Evolutionary conservation across 2,888 invertebrate genomes (phyloP).

Genomic region (Tridacna crocea): DNA sequence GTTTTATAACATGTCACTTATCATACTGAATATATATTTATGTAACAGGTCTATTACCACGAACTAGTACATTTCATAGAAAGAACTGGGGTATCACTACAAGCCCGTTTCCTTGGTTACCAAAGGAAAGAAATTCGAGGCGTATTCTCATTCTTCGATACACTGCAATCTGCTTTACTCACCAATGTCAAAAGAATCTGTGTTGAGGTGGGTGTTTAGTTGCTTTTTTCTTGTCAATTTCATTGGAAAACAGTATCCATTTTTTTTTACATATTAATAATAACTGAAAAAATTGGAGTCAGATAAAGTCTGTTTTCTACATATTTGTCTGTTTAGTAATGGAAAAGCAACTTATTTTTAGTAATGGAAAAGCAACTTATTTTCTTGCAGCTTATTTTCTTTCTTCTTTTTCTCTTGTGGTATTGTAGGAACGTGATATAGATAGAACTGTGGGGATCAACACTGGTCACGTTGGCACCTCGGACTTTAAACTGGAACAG

Average conservation of each 20-base stretch:
- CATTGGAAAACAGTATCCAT: too few relatives aligned
- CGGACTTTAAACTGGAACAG: slow-evolving; percentile 80
- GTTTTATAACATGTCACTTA: too few relatives aligned
- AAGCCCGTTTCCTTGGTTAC: slow-evolving; percentile 78
- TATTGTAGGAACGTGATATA: slow-evolving; percentile 74
- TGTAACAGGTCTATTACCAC: slow-evolving; percentile 70
- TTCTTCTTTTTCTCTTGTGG: too few relatives aligned
- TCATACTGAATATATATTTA: too few relatives aligned
- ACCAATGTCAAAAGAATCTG: slow-evolving; percentile 77
- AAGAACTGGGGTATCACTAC: slow-evolving; percentile 74
- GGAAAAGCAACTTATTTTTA: too few relatives aligned
- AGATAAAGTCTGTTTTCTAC: too few relatives aligned
- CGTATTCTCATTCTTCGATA: slow-evolving; percentile 73
- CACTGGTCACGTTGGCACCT: slow-evolving; percentile 82
- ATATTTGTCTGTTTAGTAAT: too few relatives aligned
- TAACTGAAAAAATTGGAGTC: too few relatives aligned
- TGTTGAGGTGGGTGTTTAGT: slow-evolving; percentile 65
- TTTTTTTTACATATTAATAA: too few relatives aligned
- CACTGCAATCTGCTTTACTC: slow-evolving; percentile 75
- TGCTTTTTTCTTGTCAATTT: too few relatives aligned
- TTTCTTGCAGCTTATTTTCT: too few relatives aligned
- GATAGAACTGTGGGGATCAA: slow-evolving; percentile 82
- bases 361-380: too few relatives aligned
- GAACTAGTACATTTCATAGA: slow-evolving; percentile 76
- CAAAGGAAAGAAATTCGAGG: slow-evolving; percentile 73